Conservation (phyloP, 2,888 invertebrate species). For the Oxyscelio sp. region DNA sequence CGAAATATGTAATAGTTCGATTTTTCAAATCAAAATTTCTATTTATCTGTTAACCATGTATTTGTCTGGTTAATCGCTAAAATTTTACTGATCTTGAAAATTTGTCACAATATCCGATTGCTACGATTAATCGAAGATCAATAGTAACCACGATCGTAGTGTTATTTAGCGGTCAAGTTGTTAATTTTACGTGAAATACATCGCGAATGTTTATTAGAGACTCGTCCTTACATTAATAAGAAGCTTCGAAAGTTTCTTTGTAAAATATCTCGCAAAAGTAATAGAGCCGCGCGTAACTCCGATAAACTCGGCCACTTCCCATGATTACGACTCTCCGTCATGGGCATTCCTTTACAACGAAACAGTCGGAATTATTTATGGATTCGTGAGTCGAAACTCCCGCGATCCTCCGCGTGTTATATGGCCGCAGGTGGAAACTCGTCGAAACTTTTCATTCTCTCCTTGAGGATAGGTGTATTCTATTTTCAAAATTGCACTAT, state of each 20-base stretch:
- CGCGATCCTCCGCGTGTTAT: slow-evolving; percentile 62
- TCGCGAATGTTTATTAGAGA: too few relatives aligned
- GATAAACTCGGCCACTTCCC: slow-evolving; percentile 76
- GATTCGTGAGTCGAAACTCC: slow-evolving; percentile 67
- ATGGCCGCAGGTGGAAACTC: slow-evolving; percentile 76
- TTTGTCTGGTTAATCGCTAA: too few relatives aligned
- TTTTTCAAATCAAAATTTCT: too few relatives aligned
- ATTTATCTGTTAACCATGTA: too few relatives aligned
- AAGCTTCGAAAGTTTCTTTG: slow-evolving; percentile 38
- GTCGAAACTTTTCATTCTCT: slow-evolving; percentile 76
- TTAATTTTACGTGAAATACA: too few relatives aligned
- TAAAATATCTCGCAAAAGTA: slow-evolving; percentile 60
- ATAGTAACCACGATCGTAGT: too few relatives aligned
- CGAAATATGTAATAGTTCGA: too few relatives aligned
- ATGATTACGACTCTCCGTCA: slow-evolving; percentile 77
- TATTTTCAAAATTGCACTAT: slow-evolving; percentile 70
- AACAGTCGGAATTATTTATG: slow-evolving; percentile 76
- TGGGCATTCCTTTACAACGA: slow-evolving; percentile 67
- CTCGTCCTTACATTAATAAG: not conserved
- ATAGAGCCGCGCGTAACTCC: slow-evolving; percentile 62
- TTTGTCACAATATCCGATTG: too few relatives aligned
- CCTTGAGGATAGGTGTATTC: slow-evolving; percentile 69
- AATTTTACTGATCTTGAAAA: too few relatives aligned
- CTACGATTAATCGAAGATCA: too few relatives aligned
- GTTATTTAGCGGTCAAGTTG: too few relatives aligned